A percentile compares a stretch with the other conserved stretches of the same genome.
Evolutionary conservation across 2,888 invertebrate species (phyloP).

Genomic region (Idaea biselata): DNA sequence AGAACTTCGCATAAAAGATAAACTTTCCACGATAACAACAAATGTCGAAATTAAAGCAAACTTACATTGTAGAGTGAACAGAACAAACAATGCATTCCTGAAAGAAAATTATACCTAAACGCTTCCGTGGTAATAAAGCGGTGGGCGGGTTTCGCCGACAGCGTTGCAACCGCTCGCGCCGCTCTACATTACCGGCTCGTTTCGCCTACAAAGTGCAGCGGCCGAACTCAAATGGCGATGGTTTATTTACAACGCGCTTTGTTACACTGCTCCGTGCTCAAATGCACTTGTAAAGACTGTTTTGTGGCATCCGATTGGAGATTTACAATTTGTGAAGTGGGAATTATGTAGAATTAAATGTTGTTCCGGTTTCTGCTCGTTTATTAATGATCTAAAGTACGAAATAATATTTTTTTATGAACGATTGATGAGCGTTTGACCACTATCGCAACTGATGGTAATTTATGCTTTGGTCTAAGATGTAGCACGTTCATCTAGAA

Average conservation of each 20-base stretch:
- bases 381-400: constrained; percentile 4
- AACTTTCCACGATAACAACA: neutral
- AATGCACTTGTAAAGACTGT: constrained; percentile 24
- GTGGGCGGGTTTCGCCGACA: constrained; percentile 18
- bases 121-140: constrained; percentile 29
- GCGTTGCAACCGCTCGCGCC: constrained; percentile 7
- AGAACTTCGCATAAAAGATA: neutral
- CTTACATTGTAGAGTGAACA: constrained; percentile 3
- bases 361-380: constrained; percentile 19
- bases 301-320: constrained; percentile 26
- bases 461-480: no score
- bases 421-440: no score
- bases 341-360: neutral
- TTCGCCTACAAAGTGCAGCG: constrained; percentile 15
- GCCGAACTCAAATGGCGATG: constrained; percentile 18
- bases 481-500: no score
- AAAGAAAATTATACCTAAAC: constrained; percentile 29
- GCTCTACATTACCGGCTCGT: constrained; percentile 21
- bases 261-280: constrained; percentile 17
- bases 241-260: constrained; percentile 25
- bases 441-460: no score
- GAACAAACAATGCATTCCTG: constrained; percentile 25
- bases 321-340: constrained; percentile 23
- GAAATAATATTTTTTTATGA: constrained; percentile 21
- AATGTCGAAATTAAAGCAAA: neutral